phyloP scores from a whole-genome alignment of 1,140 invertebrate species.

The Cyphomyrmex costatus region DNA sequence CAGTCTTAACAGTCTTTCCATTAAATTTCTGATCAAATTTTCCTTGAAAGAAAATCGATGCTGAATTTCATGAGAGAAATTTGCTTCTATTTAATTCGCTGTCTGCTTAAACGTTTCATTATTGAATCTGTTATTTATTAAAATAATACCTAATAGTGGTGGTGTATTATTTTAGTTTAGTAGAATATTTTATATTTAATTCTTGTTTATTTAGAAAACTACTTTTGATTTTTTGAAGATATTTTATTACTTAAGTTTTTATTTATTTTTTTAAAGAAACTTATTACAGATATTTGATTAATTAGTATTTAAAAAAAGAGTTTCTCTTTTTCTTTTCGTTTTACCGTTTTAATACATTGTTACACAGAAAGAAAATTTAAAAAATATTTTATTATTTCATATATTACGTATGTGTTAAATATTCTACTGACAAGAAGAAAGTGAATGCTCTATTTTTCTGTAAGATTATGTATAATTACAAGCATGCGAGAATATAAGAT shows the following conservation, averaged over 20 bases:
- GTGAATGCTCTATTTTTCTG: neutral
- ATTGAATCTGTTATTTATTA: neutral
- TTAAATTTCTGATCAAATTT: constrained; percentile 44
- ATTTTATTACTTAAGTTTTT: neutral
- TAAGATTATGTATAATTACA: neutral
- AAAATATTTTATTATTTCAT: constrained; percentile 16
- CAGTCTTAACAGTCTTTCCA: constrained; percentile 2
- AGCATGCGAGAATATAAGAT: constrained; percentile 14
- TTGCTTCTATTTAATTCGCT: neutral
- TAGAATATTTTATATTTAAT: constrained; percentile 7
- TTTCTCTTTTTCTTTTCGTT: neutral
- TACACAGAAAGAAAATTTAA: neutral
- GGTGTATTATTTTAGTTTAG: too few species aligned
- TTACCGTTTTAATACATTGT: neutral
- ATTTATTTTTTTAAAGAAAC: neutral
- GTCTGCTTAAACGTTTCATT: neutral
- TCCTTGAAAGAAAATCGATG: constrained; percentile 29
- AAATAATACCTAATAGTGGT: neutral
- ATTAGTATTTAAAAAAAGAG: neutral
- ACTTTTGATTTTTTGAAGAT: neutral
- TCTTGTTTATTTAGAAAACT: neutral
- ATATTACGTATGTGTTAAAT: constrained; percentile 11
- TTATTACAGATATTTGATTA: neutral
- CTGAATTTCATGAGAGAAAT: constrained; percentile 8
- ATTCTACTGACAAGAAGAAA: neutral